Conservation (phyloP, 2,888 invertebrate genomes). For the Agelastica alni region DNA sequence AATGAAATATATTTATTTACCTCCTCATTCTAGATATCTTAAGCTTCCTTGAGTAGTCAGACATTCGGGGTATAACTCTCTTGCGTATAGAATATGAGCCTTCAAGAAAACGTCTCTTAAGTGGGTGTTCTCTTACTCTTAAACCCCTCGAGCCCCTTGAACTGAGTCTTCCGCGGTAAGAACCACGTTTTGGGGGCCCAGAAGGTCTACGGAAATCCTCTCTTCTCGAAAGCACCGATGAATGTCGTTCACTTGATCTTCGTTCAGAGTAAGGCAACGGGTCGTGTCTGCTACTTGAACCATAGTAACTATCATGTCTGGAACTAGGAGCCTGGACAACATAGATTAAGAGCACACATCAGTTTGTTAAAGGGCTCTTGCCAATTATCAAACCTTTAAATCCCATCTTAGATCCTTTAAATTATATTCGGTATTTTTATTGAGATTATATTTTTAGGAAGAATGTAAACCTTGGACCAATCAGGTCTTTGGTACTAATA, state of each 20-base stretch:
- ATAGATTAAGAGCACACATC: constrained; percentile 37
- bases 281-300: constrained; percentile 59
- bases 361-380: constrained; percentile 9
- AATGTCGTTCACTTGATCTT: constrained; percentile 56
- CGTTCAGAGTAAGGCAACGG: constrained; percentile 61
- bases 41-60: constrained; percentile 55
- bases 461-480: constrained; percentile 8
- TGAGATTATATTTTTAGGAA: constrained; percentile 1
- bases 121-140: constrained; percentile 60
- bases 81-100: constrained; percentile 63
- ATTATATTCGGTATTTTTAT: constrained; percentile 2
- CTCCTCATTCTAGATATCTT: constrained; percentile 57
- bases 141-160: constrained; percentile 58
- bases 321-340: constrained; percentile 56
- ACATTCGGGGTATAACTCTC: constrained; percentile 55
- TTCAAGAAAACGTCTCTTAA: constrained; percentile 61
- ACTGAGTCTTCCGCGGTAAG: constrained; percentile 53
- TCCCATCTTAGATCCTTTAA: not conserved
- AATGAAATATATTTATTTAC: constrained; percentile 47
- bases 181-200: constrained; percentile 47
- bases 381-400: constrained; percentile 13
- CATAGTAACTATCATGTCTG: constrained; percentile 51
- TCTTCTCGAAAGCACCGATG: constrained; percentile 45
- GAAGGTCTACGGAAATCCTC: constrained; percentile 55
- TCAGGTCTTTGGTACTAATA: not conserved